Base-by-base conservation (phyloP, 2,113 vertebrate genomes). In the Limnothrissa miodon region DNA sequence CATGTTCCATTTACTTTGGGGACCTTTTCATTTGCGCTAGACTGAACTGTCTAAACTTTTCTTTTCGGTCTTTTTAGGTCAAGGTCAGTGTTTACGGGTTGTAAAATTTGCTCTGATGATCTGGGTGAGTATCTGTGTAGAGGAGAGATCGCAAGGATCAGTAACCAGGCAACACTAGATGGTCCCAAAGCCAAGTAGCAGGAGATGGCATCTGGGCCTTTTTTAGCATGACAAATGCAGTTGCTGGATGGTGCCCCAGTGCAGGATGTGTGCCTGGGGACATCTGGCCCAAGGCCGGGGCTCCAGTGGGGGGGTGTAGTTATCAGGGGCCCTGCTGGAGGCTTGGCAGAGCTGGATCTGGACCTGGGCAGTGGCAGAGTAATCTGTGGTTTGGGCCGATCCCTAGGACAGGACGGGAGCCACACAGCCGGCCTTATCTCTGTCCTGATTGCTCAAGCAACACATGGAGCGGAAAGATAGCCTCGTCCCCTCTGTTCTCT, bases 401-500 rank as follows among this genome's bases (percentile, higher is more conserved):
- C 62, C 29, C 62, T 33, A 36, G 62, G 62, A 70, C 59, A 80
- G 83, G 74, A 45, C 4, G 74, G 81, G 78, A 44, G 23, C 44
- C 56, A 46, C 78, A 51, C 83, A 25, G 29, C 1, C 13, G 13
- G 15, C 45, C 84, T 85, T 87, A 88, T 90, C 87, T 86, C 53
- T 13, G 0, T 45, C n/a, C 25, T 44, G 82, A 82, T 87, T 85
- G 83, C 86, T 84, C 51, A 46, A 80, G 82, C 83, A 39, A 44
- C 86, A 78, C 87, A 89, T 89, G 89, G 82, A 84, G 82, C 45
- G 25, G 82, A 39, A 25, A 87, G 83, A 90, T 89, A 87, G 86
- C 48, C 81, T 84, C 81, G 4, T 78, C 81, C 80, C 45, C 80
- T 70, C 46, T 81, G 82, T 56, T 84, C 46, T 79, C 79, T 53